Evolutionary conservation across 1,140 invertebrate genomes (phyloP).

Genomic region (Palaemon carinicauda): DNA sequence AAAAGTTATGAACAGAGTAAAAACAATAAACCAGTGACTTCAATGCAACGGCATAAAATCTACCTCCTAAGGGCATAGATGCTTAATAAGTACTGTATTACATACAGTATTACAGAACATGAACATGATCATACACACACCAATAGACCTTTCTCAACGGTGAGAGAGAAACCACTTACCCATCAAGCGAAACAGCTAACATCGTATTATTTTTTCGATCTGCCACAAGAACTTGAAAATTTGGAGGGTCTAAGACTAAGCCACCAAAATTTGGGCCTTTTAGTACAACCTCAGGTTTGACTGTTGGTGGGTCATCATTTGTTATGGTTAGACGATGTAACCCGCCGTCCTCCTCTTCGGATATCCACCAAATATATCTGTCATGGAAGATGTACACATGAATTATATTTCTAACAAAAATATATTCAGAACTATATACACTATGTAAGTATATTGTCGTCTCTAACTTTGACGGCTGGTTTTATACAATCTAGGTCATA

Average conservation of each 20-base stretch:
- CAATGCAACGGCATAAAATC: too few species aligned
- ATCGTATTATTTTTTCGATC: constrained; percentile 77
- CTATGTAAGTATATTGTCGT: too few species aligned
- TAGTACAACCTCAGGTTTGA: constrained; percentile 68
- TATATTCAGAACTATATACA: too few species aligned
- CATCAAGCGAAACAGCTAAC: constrained; percentile 81
- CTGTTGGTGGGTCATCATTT: constrained; percentile 71
- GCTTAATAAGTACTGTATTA: too few species aligned
- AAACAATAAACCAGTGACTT: too few species aligned
- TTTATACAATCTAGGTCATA: too few species aligned
- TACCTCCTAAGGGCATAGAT: too few species aligned
- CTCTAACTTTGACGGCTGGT: too few species aligned
- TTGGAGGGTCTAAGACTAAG: constrained; percentile 81
- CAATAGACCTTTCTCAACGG: background rate
- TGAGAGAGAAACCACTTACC: constrained; percentile 67
- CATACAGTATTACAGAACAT: too few species aligned
- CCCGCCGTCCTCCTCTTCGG: constrained; percentile 71
- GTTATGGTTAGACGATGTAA: constrained; percentile 82
- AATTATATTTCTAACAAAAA: background rate
- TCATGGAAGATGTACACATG: background rate
- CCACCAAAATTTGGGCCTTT: constrained; percentile 72
- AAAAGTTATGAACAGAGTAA: background rate
- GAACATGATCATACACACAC: too few species aligned
- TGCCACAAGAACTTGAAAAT: constrained; percentile 81
- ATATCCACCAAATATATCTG: constrained; percentile 84